A percentile compares a stretch with the other conserved stretches of the same genome.
phyloP scores from a whole-genome alignment of 2,797 vertebrate genomes.

The Danio choprae region DNA sequence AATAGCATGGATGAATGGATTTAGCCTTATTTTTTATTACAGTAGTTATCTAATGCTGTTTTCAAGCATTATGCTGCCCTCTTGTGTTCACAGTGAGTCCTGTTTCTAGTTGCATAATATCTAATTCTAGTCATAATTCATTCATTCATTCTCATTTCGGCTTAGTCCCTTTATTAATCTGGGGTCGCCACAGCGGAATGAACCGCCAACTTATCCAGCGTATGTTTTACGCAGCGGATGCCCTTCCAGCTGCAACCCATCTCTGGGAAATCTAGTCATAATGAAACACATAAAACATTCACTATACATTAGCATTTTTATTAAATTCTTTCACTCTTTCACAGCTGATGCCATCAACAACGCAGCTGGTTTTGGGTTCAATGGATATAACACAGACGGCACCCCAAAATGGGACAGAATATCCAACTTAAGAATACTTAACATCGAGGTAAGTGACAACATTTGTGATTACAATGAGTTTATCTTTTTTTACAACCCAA shows the following conservation, averaged over 20 bases:
- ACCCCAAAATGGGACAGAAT: slow-evolving; percentile 90
- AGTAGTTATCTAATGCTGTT: not conserved
- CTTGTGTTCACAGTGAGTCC: slow-evolving; percentile 64
- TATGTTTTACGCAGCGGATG: too few relatives aligned
- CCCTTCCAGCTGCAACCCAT: too few relatives aligned
- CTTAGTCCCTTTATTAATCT: too few relatives aligned
- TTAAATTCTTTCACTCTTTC: not conserved
- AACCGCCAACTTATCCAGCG: too few relatives aligned
- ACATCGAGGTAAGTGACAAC: slow-evolving; percentile 88
- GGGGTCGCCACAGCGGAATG: too few relatives aligned
- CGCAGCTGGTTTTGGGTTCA: slow-evolving; percentile 96
- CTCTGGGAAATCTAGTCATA: not conserved
- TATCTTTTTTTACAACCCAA: slow-evolving; percentile 6
- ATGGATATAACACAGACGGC: slow-evolving; percentile 92
- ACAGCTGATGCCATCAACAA: slow-evolving; percentile 98
- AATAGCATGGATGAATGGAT: too few relatives aligned
- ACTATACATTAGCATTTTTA: not conserved
- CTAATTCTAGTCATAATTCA: not conserved
- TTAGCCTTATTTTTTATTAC: too few relatives aligned
- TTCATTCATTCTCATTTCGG: too few relatives aligned
- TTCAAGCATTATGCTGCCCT: slow-evolving; percentile 63
- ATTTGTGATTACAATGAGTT: not conserved
- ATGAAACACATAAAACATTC: not conserved
- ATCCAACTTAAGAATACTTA: slow-evolving; percentile 93
- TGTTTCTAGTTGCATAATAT: not conserved